Evolutionary conservation across 2,113 vertebrate species (phyloP), one percentile per base, ranked within the genome.

Genomic region (Ginglymostoma cirratum): DNA sequence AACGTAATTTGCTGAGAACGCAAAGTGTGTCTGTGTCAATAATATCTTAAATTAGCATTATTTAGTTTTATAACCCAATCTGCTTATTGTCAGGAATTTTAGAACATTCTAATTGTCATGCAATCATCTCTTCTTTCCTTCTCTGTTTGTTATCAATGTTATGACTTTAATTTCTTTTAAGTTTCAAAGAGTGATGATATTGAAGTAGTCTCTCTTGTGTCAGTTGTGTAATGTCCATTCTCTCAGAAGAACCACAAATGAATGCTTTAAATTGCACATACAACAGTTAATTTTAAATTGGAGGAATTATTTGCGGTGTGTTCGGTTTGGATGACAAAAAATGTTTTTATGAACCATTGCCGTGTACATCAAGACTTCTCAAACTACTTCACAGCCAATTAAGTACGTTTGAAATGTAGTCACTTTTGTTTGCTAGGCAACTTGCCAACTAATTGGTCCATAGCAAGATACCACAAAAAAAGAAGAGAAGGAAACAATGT

Each of bases 121-220:
- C 24, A 23, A 27, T 89, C 87, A n/a, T 19, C 55, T 67, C 61
- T 34, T 17, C 89, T 93, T 66, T 65, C 66, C 61, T 93, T 67
- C 66, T 65, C 19, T 15, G 48, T 90, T 34, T 90, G 34, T 90
- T 61, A 92, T 67, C 34, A 66, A 66, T 61, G 21, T 15, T 34
- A 93, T 93, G 89, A 93, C 67, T 66, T 93, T 12, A 93, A 93
- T 65, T 93, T 66, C 5, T 93, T 67, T 90, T 38, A 93, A 93
- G 61, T 93, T 65, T 27, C 89, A 93, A n/a, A 23, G 55, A 15
- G 52, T 30, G 89, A 66, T 93, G 61, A 65, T 6, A 65, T 93
- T 93, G 89, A 66, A 66, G 17, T 66, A 6, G 89, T 21, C 66
- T 38, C 61, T 38, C 61, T 93, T 93, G 61, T 23, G 34, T 93